These are phyloP conservation scores for Hypsibius dujardini DNA, from an alignment of 1,140 invertebrate genomes.

Conservation along the genomic window DNA sequence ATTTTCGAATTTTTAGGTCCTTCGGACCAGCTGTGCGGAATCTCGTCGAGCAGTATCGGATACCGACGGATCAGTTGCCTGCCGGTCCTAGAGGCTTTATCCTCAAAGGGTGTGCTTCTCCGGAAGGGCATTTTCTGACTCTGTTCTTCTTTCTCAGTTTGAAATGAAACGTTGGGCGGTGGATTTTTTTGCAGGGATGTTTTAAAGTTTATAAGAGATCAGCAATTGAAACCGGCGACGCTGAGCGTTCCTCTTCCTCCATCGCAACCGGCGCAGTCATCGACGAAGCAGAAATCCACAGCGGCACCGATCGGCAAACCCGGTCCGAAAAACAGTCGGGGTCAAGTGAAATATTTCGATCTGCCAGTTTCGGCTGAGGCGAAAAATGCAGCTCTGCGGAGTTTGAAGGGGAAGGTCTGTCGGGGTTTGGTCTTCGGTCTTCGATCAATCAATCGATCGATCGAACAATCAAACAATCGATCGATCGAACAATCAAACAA, in stretches of 20 bases:
- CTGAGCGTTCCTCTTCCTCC: neutral
- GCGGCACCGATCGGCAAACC: neutral
- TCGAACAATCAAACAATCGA: no score
- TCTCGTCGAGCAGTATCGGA: neutral
- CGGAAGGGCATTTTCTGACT: no score
- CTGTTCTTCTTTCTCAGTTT: neutral
- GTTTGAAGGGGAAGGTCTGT: neutral
- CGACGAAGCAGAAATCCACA: neutral
- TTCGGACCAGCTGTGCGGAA: slow-evolving; percentile 7
- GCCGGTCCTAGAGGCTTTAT: neutral
- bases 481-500: no score
- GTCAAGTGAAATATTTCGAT: neutral
- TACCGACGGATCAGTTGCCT: neutral
- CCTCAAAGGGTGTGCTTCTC: neutral
- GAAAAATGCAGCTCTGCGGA: neutral
- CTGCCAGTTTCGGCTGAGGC: neutral
- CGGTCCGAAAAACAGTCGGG: neutral
- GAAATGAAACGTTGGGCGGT: neutral
- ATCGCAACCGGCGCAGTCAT: neutral
- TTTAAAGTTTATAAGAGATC: neutral
- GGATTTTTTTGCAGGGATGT: neutral
- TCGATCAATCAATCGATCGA: no score
- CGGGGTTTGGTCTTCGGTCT: no score
- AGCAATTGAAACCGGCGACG: neutral
- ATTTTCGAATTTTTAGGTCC: neutral